phyloP scores from a whole-genome alignment of 2,888 invertebrate species.

The Leistus spinibarbis region DNA sequence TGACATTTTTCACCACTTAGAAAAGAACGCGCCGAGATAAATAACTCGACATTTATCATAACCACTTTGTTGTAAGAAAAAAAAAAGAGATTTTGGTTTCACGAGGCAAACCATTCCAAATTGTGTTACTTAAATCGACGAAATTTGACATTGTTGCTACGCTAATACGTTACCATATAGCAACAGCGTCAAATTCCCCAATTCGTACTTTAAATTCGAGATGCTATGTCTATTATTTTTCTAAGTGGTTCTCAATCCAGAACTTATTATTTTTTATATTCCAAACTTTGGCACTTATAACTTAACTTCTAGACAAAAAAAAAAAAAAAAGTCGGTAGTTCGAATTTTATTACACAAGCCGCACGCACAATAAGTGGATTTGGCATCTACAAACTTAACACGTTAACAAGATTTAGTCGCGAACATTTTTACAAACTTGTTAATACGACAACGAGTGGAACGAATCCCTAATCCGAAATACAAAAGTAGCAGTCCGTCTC shows the following conservation, averaged over 20 bases:
- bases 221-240: background rate
- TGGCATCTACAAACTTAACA: background rate
- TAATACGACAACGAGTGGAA: background rate
- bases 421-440: constrained; percentile 8
- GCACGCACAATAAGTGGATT: background rate
- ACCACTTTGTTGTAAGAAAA: background rate
- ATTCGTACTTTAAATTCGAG: too few species aligned
- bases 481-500: background rate
- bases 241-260: background rate
- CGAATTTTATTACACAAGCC: background rate
- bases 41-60: background rate
- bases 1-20: constrained; percentile 11
- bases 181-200: too few species aligned
- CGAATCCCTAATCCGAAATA: constrained; percentile 3
- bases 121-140: too few species aligned
- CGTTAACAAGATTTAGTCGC: background rate
- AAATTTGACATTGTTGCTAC: too few species aligned
- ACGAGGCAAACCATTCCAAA: too few species aligned
- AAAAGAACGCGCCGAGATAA: background rate
- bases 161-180: too few species aligned
- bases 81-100: background rate
- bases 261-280: background rate
- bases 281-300: background rate
- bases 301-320: background rate
- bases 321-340: background rate